Evolutionary conservation across 2,113 vertebrate genomes (phyloP).

Genomic region (Alouatta palliata): DNA sequence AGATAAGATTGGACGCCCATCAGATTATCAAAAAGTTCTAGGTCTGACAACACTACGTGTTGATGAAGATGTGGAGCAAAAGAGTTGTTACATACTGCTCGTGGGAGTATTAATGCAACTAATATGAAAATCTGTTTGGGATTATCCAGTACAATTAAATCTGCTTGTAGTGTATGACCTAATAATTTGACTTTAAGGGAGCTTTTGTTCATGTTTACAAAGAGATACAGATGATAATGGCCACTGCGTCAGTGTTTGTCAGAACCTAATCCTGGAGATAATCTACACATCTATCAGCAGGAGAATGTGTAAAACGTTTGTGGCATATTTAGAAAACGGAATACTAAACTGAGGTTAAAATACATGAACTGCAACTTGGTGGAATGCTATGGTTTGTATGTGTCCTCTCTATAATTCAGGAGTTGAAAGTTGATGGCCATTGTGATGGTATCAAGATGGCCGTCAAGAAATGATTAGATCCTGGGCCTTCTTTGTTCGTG

Average conservation of each 20-base stretch:
- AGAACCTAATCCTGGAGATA: slow-evolving; percentile 1
- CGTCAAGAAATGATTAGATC: neutral
- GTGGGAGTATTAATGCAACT: neutral
- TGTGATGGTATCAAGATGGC: neutral
- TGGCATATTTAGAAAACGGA: neutral
- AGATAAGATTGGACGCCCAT: neutral
- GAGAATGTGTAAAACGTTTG: neutral
- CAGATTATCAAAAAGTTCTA: neutral
- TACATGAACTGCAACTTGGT: neutral
- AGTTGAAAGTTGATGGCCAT: neutral
- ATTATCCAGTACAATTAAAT: neutral
- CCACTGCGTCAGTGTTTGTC: neutral
- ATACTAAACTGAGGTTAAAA: slow-evolving; percentile 10
- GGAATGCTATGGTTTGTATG: neutral
- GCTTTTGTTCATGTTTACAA: neutral
- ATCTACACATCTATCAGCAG: neutral
- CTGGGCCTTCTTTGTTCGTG: neutral
- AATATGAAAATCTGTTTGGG: neutral
- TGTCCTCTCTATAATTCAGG: neutral
- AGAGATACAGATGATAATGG: neutral
- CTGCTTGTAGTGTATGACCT: neutral
- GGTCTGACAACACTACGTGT: neutral
- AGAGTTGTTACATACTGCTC: neutral
- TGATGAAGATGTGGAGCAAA: neutral
- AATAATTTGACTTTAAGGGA: slow-evolving; percentile 18